A percentile compares a stretch with the other conserved stretches of the same genome.
Conservation (phyloP, 2,888 invertebrate genomes). For the Clitarchus hookeri region DNA sequence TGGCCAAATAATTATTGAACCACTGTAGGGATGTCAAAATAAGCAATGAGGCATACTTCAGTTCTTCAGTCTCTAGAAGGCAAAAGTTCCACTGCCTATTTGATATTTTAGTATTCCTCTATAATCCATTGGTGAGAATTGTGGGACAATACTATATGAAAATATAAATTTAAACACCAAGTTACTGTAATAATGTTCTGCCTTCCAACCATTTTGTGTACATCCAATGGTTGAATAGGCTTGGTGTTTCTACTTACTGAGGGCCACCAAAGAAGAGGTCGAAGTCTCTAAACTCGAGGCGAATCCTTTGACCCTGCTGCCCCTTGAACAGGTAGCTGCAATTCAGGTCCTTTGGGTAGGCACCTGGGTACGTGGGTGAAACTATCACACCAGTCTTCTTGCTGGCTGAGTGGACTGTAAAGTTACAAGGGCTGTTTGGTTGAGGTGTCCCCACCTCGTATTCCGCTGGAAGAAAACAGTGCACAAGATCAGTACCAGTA, state of each 20-base stretch:
- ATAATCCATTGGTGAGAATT: too few species aligned
- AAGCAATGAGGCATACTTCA: too few species aligned
- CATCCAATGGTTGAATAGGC: neutral
- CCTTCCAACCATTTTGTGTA: too few species aligned
- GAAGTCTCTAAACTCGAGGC: slow-evolving; percentile 96
- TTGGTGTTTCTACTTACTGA: slow-evolving; percentile 77
- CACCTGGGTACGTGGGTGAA: slow-evolving; percentile 98
- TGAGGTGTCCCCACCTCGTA: slow-evolving; percentile 90
- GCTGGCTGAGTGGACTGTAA: slow-evolving; percentile 74
- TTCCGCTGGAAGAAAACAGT: slow-evolving; percentile 67
- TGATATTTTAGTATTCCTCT: too few species aligned
- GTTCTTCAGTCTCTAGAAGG: too few species aligned
- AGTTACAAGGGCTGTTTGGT: slow-evolving; percentile 85
- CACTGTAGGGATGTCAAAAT: too few species aligned
- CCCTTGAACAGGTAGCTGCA: slow-evolving; percentile 95
- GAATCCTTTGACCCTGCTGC: slow-evolving; percentile 84
- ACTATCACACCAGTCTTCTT: slow-evolving; percentile 83
- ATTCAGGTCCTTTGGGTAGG: slow-evolving; percentile 94
- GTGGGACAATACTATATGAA: too few species aligned
- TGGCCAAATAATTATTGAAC: too few species aligned
- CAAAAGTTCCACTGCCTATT: too few species aligned
- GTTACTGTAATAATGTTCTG: too few species aligned
- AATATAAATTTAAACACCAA: too few species aligned
- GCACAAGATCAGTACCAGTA: neutral
- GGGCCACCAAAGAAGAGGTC: slow-evolving; percentile 98